A percentile compares a stretch with the other conserved stretches of the same genome.
These are phyloP conservation scores for Euthynnus affinis DNA, from an alignment of 2,797 vertebrate species.

Conservation along the genomic window DNA sequence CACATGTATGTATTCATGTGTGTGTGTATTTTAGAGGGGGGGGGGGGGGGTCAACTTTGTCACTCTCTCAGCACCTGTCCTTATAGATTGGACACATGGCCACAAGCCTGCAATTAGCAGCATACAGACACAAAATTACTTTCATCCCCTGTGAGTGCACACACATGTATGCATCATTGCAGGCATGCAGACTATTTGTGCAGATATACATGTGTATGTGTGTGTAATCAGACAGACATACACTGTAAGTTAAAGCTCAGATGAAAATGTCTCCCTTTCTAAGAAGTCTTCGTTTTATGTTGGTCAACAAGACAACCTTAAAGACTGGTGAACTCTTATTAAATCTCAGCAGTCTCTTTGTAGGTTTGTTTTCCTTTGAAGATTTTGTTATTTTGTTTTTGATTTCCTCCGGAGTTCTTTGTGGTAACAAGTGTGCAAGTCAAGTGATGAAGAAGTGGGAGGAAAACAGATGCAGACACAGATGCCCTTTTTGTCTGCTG, in stretches of 20 bases:
- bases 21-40: not conserved
- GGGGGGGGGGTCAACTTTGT: conserved; percentile 44
- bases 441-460: not conserved
- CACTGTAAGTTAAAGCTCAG: not conserved
- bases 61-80: conserved; percentile 64
- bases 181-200: conserved; percentile 38
- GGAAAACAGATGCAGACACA: conserved; percentile 24
- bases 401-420: conserved; percentile 16
- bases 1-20: conserved; percentile 39
- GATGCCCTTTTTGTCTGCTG: conserved; percentile 40
- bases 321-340: not conserved
- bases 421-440: conserved; percentile 12
- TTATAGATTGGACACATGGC: conserved; percentile 65
- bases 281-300: not conserved
- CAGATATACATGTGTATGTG: not conserved
- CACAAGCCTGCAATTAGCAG: conserved; percentile 65
- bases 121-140: conserved; percentile 41
- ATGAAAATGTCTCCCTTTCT: not conserved
- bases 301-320: not conserved
- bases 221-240: not conserved
- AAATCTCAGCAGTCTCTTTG: conserved; percentile 1
- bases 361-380: not conserved
- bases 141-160: conserved; percentile 11
- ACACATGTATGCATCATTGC: not conserved
- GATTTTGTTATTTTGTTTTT: conserved; percentile 8